Base-by-base conservation (phyloP, 1,140 invertebrate species). In the Formica exsecta region DNA sequence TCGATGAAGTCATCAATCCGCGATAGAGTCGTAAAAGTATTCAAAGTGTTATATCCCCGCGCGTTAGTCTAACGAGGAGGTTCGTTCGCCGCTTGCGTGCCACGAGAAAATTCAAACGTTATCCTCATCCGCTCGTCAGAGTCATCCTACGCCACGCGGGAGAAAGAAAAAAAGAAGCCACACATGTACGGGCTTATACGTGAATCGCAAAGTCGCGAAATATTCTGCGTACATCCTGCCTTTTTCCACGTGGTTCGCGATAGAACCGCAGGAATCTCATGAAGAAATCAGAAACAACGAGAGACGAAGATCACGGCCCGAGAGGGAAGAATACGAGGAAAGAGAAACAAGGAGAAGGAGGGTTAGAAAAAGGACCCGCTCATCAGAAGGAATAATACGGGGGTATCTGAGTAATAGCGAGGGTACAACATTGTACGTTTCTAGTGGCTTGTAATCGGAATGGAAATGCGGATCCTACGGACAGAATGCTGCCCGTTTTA, bases 191-290 rank as follows among this genome's bases (percentile, higher is more conserved):
- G 81, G 59, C 51, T 81, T 81, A 85, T 87, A 87, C 65, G 84
- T 73, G 65, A 76, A 83, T 59, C 64, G 87, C 88, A 89, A 86
- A 87, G 74, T 74, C 83, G 48, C 48, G 74, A 85, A 64, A 86
- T 88, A 75, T 74, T 75, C 87, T 41, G 66, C 77, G 64, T 61
- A n/a, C 81, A 85, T 75, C 81, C 81, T 85, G 68, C 38, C 57
- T 89, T 89, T 89, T 89, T 88, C 83, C 77, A n/a, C 66, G 88
- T 70, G 88, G 87, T 89, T 89, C 83, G 51, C 70, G 74, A 61
- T 89, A 62, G 74, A 89, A 89, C 88, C 88, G 75, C 88, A 89
- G 88, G 88, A 89, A 89, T 89, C 81, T 73, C 87, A 44, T 71
- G 86, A 85, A 85, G 86, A 89, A 89, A 68, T 88, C 64, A 84